Base-by-base conservation (phyloP, 2,888 invertebrate genomes). In the Hydrotaea diabolus region DNA sequence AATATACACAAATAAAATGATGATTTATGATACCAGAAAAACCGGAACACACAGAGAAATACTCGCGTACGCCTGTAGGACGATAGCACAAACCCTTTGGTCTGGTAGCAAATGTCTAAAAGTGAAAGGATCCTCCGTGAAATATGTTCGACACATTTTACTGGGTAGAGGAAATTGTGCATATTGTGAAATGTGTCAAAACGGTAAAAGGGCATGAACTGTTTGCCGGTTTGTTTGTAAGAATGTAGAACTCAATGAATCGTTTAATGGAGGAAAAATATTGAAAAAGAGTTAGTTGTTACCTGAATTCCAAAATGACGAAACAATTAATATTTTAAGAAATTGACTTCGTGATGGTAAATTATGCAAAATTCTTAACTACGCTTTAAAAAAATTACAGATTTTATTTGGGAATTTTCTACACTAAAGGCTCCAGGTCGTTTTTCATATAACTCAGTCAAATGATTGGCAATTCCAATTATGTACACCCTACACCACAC, bases 1-100 rank as follows among this genome's bases (percentile, higher is more conserved):
- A 78, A 84, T 72, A 72, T 77, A 78, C 26, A 78, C 21, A 72
- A 75, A 46, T 73, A n/a, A 66, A 69, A 5, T 13, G 55, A 17
- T 64, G 69, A 83, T 83, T 80, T 83, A 83, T 74, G 80, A 69
- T 49, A 49, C 62, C 21, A 74, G 80, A 77, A 83, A 83, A 77
- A 73, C 83, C 77, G 46, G 73, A 74, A 43, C 23, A 55, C 1
- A 17, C 13, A 62, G 23, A 26, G 43, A 71, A 21, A 57, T 62
- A 23, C 23, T 23, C n/a, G 66, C 46, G 46, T 43, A 43, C 15
- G 26, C 53, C 59, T 76, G 26, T 57, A n/a, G n/a, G 72, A 59
- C 59, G 13, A 31, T 59, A 46, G 23, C 11, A 46, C 46, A 55
- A 73, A 73, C 73, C 26, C 53, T 80, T 83, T 46, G 11, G 62